Base-by-base conservation (phyloP, 1,140 invertebrate species). In the Ditylenchus dipsaci region DNA sequence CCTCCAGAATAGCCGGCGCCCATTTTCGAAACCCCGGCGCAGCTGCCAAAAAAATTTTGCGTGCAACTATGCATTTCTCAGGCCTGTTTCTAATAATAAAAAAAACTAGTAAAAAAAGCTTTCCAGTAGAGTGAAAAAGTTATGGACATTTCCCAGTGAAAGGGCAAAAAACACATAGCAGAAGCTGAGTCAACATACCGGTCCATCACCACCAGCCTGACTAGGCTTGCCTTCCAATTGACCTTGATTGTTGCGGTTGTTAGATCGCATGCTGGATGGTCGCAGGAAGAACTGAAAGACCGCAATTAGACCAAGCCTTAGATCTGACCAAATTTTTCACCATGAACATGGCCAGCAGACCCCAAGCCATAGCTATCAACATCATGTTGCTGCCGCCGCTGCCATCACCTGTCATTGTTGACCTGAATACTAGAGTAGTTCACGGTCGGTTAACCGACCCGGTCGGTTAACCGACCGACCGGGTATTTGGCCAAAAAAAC, bases 291-390 rank as follows among this genome's bases (percentile, higher is more conserved):
- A 70, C 33, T 38, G 3, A 38, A 38, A 38, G 3, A 56, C 57
- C 45, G 0, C 58, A 33, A 67, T 17, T 27, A 13, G 8, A 42
- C 8, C 1, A 56, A 65, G 23, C 49, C 17, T 8, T 38, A 21
- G 5, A 17, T 26, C 13, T 1, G 56, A 53, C n/a, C 9, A 33
- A 11, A 3, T 38, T 3, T 38, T 11, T 38, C 33, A 38, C 33
- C n/a, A 45, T 67, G 1, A 67, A 68, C 68, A 70, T 70, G 5
- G 68, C 68, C 26, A 70, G 59, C 13, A 70, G 49, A 8, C 68
- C 65, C 68, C 68, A 70, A 21, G 65, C 63, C 65, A 70, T 68
- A 26, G 68, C 65, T 17, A 70, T 70, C n/a, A 70, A 23, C 68
- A 70, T 57, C 29, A 70, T 30, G 59, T 68, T 68, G 29, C 45